phyloP scores from a whole-genome alignment of 2,888 invertebrate species.

The Lasioglossum malachurum region DNA sequence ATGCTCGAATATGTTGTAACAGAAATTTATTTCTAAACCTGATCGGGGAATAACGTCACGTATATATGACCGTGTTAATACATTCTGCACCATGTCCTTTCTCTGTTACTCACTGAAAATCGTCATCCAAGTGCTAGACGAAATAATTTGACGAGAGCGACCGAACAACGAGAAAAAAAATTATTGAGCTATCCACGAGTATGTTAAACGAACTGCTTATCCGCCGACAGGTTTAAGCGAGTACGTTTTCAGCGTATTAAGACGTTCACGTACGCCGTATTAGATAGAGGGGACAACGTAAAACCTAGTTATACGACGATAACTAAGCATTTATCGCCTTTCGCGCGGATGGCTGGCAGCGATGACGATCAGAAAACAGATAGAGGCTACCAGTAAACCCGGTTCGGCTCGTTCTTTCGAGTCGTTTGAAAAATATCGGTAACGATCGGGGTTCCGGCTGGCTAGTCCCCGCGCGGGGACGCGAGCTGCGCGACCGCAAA shows the following conservation, averaged over 20 bases:
- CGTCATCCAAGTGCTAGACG: not conserved
- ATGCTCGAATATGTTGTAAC: not conserved
- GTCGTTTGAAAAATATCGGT: slow-evolving; percentile 16
- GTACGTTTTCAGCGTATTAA: not conserved
- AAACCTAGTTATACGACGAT: not conserved
- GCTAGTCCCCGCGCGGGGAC: not conserved
- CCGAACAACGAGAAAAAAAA: not conserved
- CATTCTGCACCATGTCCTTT: not conserved
- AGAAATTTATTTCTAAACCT: not conserved
- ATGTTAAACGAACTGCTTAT: not conserved
- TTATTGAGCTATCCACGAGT: not conserved
- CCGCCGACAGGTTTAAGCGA: not conserved
- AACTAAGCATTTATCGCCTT: not conserved
- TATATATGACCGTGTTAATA: not conserved
- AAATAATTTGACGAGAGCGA: not conserved
- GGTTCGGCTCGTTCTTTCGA: slow-evolving; percentile 2
- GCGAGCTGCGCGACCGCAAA: slow-evolving; percentile 18
- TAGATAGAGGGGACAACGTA: not conserved
- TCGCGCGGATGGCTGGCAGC: not conserved
- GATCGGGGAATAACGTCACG: not conserved
- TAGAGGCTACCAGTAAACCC: slow-evolving; percentile 6
- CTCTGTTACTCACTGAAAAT: not conserved
- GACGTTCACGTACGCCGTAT: not conserved
- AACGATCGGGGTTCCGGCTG: slow-evolving; percentile 21
- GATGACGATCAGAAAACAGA: not conserved